Percentiles rank a stretch among this genome's conserved stretches.
These are phyloP conservation scores for Temnothorax rugatulus DNA, from an alignment of 2,888 invertebrate species.

Conservation along the genomic window DNA sequence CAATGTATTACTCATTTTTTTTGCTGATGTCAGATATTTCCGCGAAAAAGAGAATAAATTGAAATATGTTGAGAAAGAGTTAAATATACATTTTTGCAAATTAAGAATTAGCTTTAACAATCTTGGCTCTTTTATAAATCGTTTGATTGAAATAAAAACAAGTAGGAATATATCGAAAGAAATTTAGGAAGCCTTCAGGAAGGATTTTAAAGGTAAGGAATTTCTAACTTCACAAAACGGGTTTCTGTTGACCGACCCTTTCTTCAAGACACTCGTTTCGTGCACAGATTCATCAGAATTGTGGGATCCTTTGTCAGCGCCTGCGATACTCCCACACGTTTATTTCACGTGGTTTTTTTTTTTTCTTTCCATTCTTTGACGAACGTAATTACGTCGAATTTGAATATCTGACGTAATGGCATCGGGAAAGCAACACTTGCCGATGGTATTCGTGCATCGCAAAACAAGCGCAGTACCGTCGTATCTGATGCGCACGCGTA, in stretches of 20 bases:
- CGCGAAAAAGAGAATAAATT: not conserved
- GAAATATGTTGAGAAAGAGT: not conserved
- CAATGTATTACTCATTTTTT: not conserved
- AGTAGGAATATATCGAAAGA: not conserved
- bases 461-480: not conserved
- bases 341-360: not conserved
- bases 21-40: not conserved
- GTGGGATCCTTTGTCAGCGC: not conserved
- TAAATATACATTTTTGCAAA: not conserved
- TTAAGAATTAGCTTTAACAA: not conserved
- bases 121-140: not conserved
- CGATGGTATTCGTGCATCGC: not conserved
- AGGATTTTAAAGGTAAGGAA: not conserved
- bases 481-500: not conserved
- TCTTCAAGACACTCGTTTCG: not conserved
- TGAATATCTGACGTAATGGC: slow-evolving; percentile 34
- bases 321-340: not conserved
- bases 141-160: not conserved
- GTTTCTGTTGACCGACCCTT: not conserved
- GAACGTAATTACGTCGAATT: slow-evolving; percentile 22
- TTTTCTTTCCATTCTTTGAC: not conserved
- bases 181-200: not conserved
- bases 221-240: not conserved
- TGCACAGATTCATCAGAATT: not conserved
- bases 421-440: not conserved